These are phyloP conservation scores for Drosophila orena DNA, from an alignment of 1,140 invertebrate species.

Conservation along the genomic window DNA sequence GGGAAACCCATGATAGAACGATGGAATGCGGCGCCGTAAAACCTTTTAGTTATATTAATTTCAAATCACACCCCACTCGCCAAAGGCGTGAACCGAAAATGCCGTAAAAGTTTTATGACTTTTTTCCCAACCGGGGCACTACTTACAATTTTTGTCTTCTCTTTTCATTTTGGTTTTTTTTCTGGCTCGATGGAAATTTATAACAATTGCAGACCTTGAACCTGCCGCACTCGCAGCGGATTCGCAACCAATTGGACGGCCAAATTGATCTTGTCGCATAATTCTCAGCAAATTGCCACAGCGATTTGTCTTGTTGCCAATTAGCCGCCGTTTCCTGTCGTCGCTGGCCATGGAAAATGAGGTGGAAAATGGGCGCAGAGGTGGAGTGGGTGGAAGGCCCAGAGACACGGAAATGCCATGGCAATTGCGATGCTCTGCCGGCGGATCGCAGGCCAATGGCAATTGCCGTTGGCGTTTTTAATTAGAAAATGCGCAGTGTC, in stretches of 20 bases:
- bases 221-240: conserved; percentile 30
- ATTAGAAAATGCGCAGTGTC: conserved; percentile 70
- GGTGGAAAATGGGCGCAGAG: neutral
- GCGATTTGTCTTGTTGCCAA: conserved; percentile 81
- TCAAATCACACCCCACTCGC: conserved; percentile 61
- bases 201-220: conserved; percentile 68
- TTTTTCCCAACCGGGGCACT: neutral
- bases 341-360: conserved; percentile 4
- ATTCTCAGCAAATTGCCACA: conserved; percentile 73
- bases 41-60: conserved; percentile 82
- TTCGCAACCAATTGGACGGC: conserved; percentile 32
- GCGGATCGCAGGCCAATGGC: conserved; percentile 57
- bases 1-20: conserved; percentile 11
- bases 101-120: conserved; percentile 62
- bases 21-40: conserved; percentile 58
- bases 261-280: conserved; percentile 81
- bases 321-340: conserved; percentile 53
- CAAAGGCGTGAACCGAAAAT: conserved; percentile 59
- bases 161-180: neutral
- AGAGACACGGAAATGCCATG: conserved; percentile 22
- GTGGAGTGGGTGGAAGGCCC: neutral
- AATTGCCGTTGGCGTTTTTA: conserved; percentile 77
- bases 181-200: conserved; percentile 17
- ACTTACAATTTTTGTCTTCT: conserved; percentile 12
- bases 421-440: conserved; percentile 4